Base-by-base conservation (phyloP, 2,888 invertebrate genomes). In the Bellardia bayeri region DNA sequence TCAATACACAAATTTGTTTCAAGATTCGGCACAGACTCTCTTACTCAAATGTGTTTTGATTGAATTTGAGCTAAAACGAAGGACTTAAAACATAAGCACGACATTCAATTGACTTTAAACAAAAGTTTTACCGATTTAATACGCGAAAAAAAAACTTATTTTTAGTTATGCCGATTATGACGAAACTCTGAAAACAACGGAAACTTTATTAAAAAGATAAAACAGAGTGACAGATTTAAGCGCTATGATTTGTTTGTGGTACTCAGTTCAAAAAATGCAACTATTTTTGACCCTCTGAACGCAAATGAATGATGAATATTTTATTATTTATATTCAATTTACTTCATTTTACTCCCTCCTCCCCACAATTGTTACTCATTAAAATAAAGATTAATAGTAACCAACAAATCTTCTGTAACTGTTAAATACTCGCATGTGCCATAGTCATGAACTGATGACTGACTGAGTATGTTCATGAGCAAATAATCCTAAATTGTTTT, bases 351-450 rank as follows among this genome's bases (percentile, higher is more conserved):
- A 14, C 13, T 58, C 51, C n/a, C 8, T 23, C 4, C 4, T 4
- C 9, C 3, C 4, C n/a, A n/a, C n/a, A n/a, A n/a, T n/a, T n/a
- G n/a, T n/a, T 3, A 58, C 16, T 16, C 9, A 7, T 54, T 16
- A 58, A 23, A 40, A 11, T n/a, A n/a, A 56, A 13, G n/a, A 58
- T 58, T 42, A 56, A 58, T 58, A 5, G 14, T n/a, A 45, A 58
- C 14, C 30, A 11, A 37, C 61, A 61, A 61, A 66, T 68, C 30
- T 13, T 49, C 45, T 68, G 45, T 49, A 49, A 66, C 45, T 49
- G 23, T 49, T 68, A 14, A 5, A 16, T 5, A n/a, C 51, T n/a
- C 51, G n/a, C 7, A 51, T n/a, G n/a, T 51, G n/a, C n/a, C 51
- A 51, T 56, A 23, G 9, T 9, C 16, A 37, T 56, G 11, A 2